Percentiles rank a stretch among this genome's conserved stretches.
Evolutionary conservation across 2,888 invertebrate genomes (phyloP).

Genomic region (Limnephilus auricula): DNA sequence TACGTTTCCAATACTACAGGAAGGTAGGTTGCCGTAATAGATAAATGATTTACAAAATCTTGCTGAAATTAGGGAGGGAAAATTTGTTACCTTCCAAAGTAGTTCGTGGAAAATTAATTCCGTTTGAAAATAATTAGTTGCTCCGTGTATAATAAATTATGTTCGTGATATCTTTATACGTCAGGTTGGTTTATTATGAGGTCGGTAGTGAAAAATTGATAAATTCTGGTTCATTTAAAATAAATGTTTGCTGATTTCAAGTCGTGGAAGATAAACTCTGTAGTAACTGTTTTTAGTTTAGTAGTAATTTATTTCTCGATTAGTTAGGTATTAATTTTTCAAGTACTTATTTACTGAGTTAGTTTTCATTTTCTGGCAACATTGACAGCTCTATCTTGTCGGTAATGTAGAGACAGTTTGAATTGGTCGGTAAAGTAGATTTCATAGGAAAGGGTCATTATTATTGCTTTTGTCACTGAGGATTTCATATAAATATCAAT

Average conservation of each 20-base stretch:
- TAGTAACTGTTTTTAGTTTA: no score
- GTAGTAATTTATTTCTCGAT: no score
- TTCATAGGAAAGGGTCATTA: no score
- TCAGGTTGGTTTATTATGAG: neutral
- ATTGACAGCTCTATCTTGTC: no score
- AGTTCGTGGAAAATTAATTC: neutral
- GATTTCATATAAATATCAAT: no score
- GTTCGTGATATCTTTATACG: neutral
- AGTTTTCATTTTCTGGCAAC: no score
- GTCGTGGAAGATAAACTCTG: neutral
- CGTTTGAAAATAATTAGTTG: neutral
- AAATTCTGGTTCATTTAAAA: neutral
- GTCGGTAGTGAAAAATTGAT: neutral
- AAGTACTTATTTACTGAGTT: no score
- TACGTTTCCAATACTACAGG: neutral
- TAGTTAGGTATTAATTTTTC: no score
- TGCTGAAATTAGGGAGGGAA: neutral
- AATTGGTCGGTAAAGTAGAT: no score
- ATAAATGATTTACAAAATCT: neutral
- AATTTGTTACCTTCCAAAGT: neutral
- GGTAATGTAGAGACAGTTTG: no score
- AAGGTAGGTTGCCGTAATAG: neutral
- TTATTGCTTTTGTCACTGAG: no score
- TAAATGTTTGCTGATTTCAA: neutral
- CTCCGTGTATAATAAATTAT: neutral